A percentile compares a stretch with the other conserved stretches of the same genome.
Conservation (phyloP, 2,113 vertebrate species). For the Pagrus major region DNA sequence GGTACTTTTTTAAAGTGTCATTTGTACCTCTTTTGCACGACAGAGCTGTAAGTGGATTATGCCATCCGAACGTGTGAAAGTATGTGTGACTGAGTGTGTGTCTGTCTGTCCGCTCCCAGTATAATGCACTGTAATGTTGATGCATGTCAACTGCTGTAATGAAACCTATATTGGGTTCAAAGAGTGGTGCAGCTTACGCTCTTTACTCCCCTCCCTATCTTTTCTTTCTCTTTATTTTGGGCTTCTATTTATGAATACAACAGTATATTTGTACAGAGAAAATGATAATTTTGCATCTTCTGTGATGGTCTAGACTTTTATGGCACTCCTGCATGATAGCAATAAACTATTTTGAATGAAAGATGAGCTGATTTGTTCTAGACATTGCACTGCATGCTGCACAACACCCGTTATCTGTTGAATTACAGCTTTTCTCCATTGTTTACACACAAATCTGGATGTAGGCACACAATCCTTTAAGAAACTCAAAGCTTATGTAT, state of each 20-base stretch:
- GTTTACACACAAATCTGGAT: no score
- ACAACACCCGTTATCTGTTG: no score
- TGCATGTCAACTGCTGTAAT: constrained; percentile 84
- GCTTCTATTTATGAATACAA: constrained; percentile 82
- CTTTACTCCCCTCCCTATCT: constrained; percentile 29
- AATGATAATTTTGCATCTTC: constrained; percentile 84
- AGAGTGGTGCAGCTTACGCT: constrained; percentile 57
- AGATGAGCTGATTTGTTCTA: not conserved
- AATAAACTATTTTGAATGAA: constrained; percentile 89
- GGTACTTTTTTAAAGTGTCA: constrained; percentile 72
- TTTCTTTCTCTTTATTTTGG: constrained; percentile 69
- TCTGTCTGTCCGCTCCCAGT: constrained; percentile 62
- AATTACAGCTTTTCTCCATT: no score
- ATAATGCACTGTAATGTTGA: constrained; percentile 80
- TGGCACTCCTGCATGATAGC: constrained; percentile 88
- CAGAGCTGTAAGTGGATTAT: constrained; percentile 70
- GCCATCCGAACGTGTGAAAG: constrained; percentile 62
- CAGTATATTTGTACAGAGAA: constrained; percentile 82
- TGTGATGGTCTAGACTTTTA: constrained; percentile 85
- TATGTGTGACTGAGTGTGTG: constrained; percentile 40
- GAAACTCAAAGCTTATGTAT: no score
- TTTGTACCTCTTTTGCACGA: constrained; percentile 84
- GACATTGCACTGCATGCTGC: not conserved
- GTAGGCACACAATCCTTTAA: no score
- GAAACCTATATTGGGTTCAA: constrained; percentile 66